Evolutionary conservation across 2,797 vertebrate species (phyloP), one percentile per base, ranked within the genome.

Genomic region (Sebastes jordani): DNA sequence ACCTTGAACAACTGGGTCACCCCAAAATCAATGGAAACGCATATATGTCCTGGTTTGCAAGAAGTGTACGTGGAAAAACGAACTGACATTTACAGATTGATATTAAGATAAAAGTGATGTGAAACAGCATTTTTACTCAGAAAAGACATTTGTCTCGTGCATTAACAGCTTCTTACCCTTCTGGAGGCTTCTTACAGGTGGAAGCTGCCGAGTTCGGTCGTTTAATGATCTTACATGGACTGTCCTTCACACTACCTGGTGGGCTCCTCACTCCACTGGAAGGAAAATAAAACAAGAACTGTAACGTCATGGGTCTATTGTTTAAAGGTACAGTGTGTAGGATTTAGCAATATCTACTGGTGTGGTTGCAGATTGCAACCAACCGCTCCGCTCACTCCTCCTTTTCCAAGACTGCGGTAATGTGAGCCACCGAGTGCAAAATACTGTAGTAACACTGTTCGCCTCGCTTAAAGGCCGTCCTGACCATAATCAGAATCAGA

Each of bases 201-300:
- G 91, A 78, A 23, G 92, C 88, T 66, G 91, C 83, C 46, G 91
- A 80, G 2, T 60, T n/a, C 38, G 89, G 84, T 3, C 88, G 86
- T 2, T 81, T 90, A 9, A 76, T 2, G n/a, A 59, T 55, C 62
- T 91, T 89, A 29, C 86, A 91, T 0, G 81, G 88, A 32, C 85
- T 82, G 78, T 94, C 94, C 88, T 93, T 95, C 76, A 87, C 82
- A 32, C 89, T 90, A 0, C 90, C 86, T 0, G 55, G 60, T 10
- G 94, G 91, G 60, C 92, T 92, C 78, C 71, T 95, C 83, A 87
- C 88, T 1, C 82, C 54, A 16, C 94, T 89, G 78, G 7, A 76
- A 29, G 25, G 2, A 46, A 27, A 42, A 27, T 13, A 20, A 13
- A 58, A 36, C 14, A 25, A 42, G n/a, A 0, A 5, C 29, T 5